Evolutionary conservation across 2,797 vertebrate genomes (phyloP), one percentile per base, ranked within the genome.

Genomic region (Atherinosoma microstoma): DNA sequence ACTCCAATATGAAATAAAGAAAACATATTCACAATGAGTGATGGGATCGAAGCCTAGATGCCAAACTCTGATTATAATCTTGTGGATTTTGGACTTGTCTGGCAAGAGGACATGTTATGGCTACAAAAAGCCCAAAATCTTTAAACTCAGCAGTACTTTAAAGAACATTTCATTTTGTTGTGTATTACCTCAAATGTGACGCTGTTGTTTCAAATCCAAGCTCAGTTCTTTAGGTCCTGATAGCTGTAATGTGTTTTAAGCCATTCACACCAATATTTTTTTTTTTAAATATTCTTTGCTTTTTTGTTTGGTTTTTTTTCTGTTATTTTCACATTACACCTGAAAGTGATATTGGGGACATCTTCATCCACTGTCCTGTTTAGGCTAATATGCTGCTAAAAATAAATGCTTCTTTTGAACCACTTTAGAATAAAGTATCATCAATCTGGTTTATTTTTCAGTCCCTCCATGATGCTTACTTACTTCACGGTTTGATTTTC

Each of bases 401-500:
- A 13, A 30, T 54, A 6, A 22, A 51, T 51, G 22, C 11, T 2
- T 57, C 29, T 56, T 18, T 56, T 22, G 22, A 10, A 13, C 11
- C 30, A 32, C 38, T 57, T 57, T 61, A 63, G 49, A 56, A 34
- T 10, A 30, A 18, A 24, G 38, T 38, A 20, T 34, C 47, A 34
- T 3, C n/a, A 30, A 47, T 60, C 29, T 60, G 65, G 10, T 27
- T 63, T 58, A 30, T 64, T 30, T 32, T 54, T 27, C 5, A 51
- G 22, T 45, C 12, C 22, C 20, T 64, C 27, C 24, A 29, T 9
- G 10, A 67, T 36, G 61, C 3, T 70, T 56, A 32, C 75, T 72
- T 6, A 58, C 35, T 12, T 68, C 20, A 36, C 13, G 13, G 59
- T 82, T 75, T 79, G 9, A 75, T 79, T 12, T 74, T 78, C 67